Conservation (phyloP, 1,140 invertebrate genomes). For the Aphelenchoides avenae region DNA sequence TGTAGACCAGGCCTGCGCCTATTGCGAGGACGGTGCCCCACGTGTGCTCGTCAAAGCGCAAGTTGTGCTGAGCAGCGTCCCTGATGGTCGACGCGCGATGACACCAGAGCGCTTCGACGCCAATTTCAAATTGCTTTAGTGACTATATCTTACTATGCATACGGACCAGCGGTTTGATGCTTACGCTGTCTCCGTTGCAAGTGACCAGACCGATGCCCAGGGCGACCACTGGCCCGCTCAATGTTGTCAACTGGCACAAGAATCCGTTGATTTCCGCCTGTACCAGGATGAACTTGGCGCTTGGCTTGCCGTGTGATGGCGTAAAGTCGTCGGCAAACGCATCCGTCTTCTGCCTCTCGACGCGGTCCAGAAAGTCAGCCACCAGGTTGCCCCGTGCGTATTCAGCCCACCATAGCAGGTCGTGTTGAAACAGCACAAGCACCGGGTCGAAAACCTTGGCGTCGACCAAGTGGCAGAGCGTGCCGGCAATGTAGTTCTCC, state of each 20-base stretch:
- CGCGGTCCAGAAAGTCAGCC: neutral
- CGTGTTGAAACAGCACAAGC: slow-evolving; percentile 19
- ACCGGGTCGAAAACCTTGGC: too few relatives aligned
- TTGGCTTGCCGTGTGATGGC: slow-evolving; percentile 6
- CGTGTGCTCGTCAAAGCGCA: slow-evolving; percentile 17
- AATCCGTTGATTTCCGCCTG: slow-evolving; percentile 22
- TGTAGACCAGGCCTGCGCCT: slow-evolving; percentile 32
- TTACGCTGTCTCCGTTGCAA: slow-evolving; percentile 10
- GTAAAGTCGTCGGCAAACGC: slow-evolving; percentile 17
- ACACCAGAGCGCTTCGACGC: slow-evolving; percentile 43
- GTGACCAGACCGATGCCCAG: slow-evolving; percentile 36
- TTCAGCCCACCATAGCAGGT: slow-evolving; percentile 37
- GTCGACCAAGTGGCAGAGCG: too few relatives aligned
- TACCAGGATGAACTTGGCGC: slow-evolving; percentile 7
- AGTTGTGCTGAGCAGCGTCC: neutral
- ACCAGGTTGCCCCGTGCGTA: slow-evolving; percentile 14
- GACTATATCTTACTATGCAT: slow-evolving; percentile 10
- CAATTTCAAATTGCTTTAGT: slow-evolving; percentile 25
- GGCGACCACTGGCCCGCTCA: slow-evolving; percentile 5
- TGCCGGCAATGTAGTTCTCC: too few relatives aligned
- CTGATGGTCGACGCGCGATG: slow-evolving; percentile 17
- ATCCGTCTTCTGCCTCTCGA: too few relatives aligned
- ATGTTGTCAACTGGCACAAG: slow-evolving; percentile 14
- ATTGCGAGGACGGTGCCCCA: slow-evolving; percentile 38
- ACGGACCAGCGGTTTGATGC: too few relatives aligned